A percentile compares a stretch with the other conserved stretches of the same genome.
Evolutionary conservation across 37 sponge, comb jelly and placozoan species (phyloP).

Genomic region (Agelas oroides): DNA sequence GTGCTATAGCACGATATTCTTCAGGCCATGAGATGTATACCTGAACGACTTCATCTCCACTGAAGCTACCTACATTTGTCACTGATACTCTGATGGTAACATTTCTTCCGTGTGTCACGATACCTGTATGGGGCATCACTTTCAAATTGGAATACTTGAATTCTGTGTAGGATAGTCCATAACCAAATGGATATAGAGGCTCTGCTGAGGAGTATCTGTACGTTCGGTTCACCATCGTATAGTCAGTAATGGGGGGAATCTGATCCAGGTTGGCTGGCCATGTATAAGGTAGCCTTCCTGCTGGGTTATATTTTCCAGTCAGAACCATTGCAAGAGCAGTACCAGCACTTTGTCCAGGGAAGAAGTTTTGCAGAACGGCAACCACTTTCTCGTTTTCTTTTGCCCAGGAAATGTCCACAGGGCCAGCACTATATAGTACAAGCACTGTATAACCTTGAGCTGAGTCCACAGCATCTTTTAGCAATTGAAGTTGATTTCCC

Average conservation of each 20-base stretch:
- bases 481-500: conserved; percentile 47
- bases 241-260: conserved; percentile 62
- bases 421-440: conserved; percentile 62
- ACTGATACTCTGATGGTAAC: conserved; percentile 50
- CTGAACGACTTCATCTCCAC: conserved; percentile 62
- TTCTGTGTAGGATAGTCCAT: conserved; percentile 66
- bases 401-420: conserved; percentile 59
- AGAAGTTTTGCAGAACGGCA: conserved; percentile 48
- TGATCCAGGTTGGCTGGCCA: conserved; percentile 60
- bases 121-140: conserved; percentile 2
- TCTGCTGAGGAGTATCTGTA: conserved; percentile 58
- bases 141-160: conserved; percentile 51
- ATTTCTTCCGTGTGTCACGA: conserved; percentile 11
- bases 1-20: conserved; percentile 3
- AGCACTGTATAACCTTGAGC: neutral
- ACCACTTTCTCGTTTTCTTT: conserved; percentile 27
- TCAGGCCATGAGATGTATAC: conserved; percentile 56
- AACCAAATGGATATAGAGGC: conserved; percentile 67
- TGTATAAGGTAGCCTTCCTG: conserved; percentile 58
- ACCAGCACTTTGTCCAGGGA: conserved; percentile 55
- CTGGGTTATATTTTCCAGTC: conserved; percentile 42
- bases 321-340: conserved; percentile 36
- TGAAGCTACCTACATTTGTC: conserved; percentile 34
- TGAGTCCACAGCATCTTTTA: conserved; percentile 34
- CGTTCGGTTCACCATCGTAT: conserved; percentile 66